A percentile compares a stretch with the other conserved stretches of the same genome.
phyloP scores from a whole-genome alignment of 2,797 vertebrate species.

The Macroramphosus scolopax region DNA sequence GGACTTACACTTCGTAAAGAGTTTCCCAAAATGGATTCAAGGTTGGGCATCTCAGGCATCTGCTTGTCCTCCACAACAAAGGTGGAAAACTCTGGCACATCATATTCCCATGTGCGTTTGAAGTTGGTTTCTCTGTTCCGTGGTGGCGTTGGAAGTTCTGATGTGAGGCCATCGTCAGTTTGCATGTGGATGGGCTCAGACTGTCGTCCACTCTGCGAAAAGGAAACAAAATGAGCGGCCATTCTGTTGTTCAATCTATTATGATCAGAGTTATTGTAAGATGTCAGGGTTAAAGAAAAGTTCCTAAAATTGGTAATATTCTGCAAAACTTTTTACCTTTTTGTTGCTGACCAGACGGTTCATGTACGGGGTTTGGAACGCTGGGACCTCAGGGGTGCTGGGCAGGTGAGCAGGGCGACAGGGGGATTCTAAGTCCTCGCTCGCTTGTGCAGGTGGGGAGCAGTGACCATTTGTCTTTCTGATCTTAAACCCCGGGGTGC shows the following conservation, averaged over 20 bases:
- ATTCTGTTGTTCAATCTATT: not conserved
- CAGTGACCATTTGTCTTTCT: conserved; percentile 49
- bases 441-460: conserved; percentile 33
- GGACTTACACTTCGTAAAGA: conserved; percentile 60
- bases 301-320: too few relatives aligned
- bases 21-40: conserved; percentile 65
- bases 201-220: conserved; percentile 33
- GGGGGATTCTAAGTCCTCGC: conserved; percentile 32
- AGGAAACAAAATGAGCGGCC: not conserved
- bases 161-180: not conserved
- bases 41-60: conserved; percentile 69
- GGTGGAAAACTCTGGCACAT: conserved; percentile 35
- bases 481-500: conserved; percentile 81
- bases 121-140: conserved; percentile 1
- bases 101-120: conserved; percentile 40
- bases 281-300: not conserved
- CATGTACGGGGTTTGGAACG: conserved; percentile 76
- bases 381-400: conserved; percentile 67
- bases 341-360: conserved; percentile 70
- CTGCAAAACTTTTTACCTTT: too few relatives aligned
- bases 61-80: conserved; percentile 31
- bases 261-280: not conserved
- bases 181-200: conserved; percentile 1
- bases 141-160: conserved; percentile 16
- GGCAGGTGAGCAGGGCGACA: conserved; percentile 11